Evolutionary conservation across 1,140 invertebrate species (phyloP).

Genomic region (Dryas iulia): DNA sequence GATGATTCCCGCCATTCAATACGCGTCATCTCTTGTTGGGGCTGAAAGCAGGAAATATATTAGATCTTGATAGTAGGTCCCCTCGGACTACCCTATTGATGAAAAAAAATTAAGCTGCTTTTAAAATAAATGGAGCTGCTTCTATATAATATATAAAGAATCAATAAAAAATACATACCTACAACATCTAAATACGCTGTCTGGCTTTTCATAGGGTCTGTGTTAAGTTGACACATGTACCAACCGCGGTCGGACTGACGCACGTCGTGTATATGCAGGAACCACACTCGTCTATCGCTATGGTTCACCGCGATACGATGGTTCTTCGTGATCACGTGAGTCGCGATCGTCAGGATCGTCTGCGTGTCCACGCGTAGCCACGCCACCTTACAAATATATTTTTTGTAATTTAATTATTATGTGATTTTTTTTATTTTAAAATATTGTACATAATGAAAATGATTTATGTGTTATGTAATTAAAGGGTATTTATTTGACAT

Average conservation of each 20-base stretch:
- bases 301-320: conserved; percentile 90
- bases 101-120: background rate
- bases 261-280: conserved; percentile 90
- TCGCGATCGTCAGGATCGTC: conserved; percentile 94
- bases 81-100: too few species aligned
- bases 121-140: too few species aligned
- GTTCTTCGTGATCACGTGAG: conserved; percentile 94
- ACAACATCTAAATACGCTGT: conserved; percentile 91
- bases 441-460: too few species aligned
- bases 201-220: conserved; percentile 94
- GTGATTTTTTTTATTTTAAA: too few species aligned
- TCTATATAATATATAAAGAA: background rate
- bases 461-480: too few species aligned
- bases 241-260: conserved; percentile 89
- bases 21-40: too few species aligned
- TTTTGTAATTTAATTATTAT: background rate
- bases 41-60: too few species aligned
- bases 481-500: too few species aligned
- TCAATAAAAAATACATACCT: background rate
- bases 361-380: conserved; percentile 95
- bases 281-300: conserved; percentile 91
- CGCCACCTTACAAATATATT: conserved; percentile 83
- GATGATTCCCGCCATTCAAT: too few species aligned
- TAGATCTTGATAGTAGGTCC: too few species aligned
- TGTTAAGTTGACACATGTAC: conserved; percentile 96